Conservation (phyloP, 2,113 vertebrate species). For the Urocolius indicus region DNA sequence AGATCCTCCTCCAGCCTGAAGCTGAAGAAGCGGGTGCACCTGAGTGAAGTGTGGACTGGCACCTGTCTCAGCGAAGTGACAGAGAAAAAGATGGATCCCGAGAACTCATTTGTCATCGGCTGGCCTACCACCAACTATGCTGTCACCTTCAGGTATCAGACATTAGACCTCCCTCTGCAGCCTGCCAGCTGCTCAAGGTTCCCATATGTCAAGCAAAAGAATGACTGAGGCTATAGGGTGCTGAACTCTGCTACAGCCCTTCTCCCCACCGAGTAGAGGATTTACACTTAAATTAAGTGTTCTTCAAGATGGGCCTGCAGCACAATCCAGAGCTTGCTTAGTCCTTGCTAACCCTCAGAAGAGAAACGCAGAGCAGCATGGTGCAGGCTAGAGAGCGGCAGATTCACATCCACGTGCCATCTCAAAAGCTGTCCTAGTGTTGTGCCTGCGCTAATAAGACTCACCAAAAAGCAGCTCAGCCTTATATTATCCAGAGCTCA, state of each 20-base stretch:
- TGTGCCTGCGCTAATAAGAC: not conserved
- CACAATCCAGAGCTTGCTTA: not conserved
- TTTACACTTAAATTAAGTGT: not conserved
- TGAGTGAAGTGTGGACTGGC: constrained; percentile 79
- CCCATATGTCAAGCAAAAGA: not conserved
- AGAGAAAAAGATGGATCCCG: constrained; percentile 70
- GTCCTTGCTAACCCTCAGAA: not conserved
- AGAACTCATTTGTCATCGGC: constrained; percentile 82
- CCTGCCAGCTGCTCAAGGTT: not conserved
- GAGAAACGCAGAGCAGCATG: not conserved
- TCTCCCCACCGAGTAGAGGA: not conserved
- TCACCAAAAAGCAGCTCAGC: not conserved
- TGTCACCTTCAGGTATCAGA: constrained; percentile 79
- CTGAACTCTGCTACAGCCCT: not conserved
- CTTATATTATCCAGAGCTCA: not conserved
- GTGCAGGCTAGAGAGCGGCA: not conserved
- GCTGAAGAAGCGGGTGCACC: constrained; percentile 78
- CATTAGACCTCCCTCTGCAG: not conserved
- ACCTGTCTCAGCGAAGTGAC: constrained; percentile 74
- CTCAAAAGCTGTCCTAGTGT: not conserved
- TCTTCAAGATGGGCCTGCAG: not conserved
- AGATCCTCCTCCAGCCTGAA: constrained; percentile 83
- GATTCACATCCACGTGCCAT: not conserved
- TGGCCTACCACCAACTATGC: constrained; percentile 83
- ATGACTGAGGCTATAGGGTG: not conserved